Conservation (phyloP, 2,797 vertebrate species). For the Gallirallus australis region DNA sequence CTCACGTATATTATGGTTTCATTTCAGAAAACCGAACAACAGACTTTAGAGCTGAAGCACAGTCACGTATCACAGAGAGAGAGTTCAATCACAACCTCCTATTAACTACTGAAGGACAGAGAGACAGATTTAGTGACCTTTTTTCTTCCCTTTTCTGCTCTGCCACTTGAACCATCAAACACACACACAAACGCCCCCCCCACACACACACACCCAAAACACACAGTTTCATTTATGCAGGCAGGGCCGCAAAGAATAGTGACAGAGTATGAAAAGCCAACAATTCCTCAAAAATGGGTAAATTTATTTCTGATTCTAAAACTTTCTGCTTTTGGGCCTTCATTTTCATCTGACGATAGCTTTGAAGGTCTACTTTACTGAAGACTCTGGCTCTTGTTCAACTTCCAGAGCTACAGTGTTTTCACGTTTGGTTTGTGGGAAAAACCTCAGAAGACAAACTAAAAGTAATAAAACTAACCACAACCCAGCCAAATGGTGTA, state of each 20-base stretch:
- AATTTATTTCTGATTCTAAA: slow-evolving; percentile 37
- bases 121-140: background rate
- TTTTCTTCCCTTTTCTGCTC: background rate
- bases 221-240: background rate
- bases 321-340: background rate
- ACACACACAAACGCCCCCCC: background rate
- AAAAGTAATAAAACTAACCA: slow-evolving; percentile 1
- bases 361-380: background rate
- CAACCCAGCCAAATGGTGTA: background rate
- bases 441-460: background rate
- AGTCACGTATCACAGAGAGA: slow-evolving; percentile 24
- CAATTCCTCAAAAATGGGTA: slow-evolving; percentile 2
- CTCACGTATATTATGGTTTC: slow-evolving; percentile 17
- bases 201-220: background rate
- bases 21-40: slow-evolving; percentile 44
- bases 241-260: slow-evolving; percentile 22
- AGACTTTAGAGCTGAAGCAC: slow-evolving; percentile 18
- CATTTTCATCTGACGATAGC: background rate
- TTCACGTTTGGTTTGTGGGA: background rate
- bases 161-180: background rate
- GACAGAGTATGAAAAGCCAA: slow-evolving; percentile 3
- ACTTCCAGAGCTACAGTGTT: background rate
- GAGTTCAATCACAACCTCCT: slow-evolving; percentile 29
- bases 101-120: background rate
- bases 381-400: background rate